Evolutionary conservation across 1,140 invertebrate genomes (phyloP), one percentile per base, ranked within the genome.

Genomic region (Mya arenaria): DNA sequence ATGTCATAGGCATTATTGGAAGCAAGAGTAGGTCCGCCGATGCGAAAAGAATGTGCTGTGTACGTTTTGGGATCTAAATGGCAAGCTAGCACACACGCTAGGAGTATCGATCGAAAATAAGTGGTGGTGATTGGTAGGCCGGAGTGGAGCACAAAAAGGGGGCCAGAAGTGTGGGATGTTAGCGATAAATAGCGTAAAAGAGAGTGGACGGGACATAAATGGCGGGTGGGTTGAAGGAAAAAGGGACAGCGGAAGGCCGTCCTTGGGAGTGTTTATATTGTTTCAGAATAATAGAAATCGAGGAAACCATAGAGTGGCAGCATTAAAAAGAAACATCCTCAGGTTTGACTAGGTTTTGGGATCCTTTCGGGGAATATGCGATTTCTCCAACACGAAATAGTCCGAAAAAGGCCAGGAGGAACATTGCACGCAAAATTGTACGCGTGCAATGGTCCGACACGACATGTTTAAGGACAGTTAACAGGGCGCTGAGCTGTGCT

Each of bases 11-110:
- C 13, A 32, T 75, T 60, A 32, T 41, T 23, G 15, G 8, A 32
- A 63, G 73, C 60, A 44, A 23, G 37, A 28, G 73, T 75, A 30
- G 73, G 56, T 3, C 73, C 73, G 10, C 73, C 73, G 28, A 75
- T 75, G 28, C 73, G 25, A 32, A 75, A 75, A 15, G 58, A 75
- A 23, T 75, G 73, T 8, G 58, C 5, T 63, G 73, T 75, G 60
- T 63, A 75, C 8, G 28, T 6, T 15, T 8, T 5, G 13, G 73
- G 58, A 30, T 63, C 28, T n/a, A 75, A 25, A 52, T 52, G 17
- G 17, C 17, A 63, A 41, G 15, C 25, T 25, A 25, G 23, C 19
- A 75, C 58, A 75, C 73, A 75, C 5, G 19, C n/a, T 36, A 28
- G 34, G 32, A 74, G 37, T 10, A 19, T 63, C 6, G 52, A 36